A percentile compares a stretch with the other conserved stretches of the same genome.
Evolutionary conservation across 1,140 invertebrate species (phyloP).

Genomic region (Trichoplusia ni): DNA sequence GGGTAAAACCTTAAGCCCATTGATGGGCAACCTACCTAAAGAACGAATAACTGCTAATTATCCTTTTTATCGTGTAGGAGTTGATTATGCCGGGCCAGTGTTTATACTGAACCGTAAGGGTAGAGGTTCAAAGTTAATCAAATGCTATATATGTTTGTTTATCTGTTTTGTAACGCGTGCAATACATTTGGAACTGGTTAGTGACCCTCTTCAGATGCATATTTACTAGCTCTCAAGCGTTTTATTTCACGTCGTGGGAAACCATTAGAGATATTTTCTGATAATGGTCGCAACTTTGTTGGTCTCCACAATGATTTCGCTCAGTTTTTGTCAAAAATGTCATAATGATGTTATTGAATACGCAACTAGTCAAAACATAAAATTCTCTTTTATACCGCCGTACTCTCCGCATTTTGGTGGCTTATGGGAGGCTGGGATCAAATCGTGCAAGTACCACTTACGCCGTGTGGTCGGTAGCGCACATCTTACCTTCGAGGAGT

Average conservation of each 20-base stretch:
- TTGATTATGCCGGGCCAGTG: too few species aligned
- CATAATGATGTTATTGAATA: neutral
- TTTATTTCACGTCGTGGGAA: neutral
- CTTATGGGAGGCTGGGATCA: neutral
- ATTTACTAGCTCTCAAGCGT: neutral
- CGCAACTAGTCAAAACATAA: neutral
- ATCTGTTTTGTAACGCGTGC: neutral
- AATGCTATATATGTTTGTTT: neutral
- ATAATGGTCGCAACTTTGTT: neutral
- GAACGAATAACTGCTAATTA: too few species aligned
- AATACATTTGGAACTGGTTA: neutral
- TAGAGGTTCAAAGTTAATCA: neutral
- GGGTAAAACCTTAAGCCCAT: too few species aligned
- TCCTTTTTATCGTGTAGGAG: too few species aligned
- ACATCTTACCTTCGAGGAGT: constrained; percentile 2
- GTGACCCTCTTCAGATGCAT: neutral
- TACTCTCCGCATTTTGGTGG: constrained; percentile 19
- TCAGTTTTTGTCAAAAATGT: neutral
- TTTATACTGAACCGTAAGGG: neutral
- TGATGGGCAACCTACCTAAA: too few species aligned
- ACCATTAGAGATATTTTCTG: neutral
- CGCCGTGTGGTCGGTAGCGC: constrained; percentile 7
- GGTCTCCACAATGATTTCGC: neutral
- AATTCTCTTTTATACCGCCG: constrained; percentile 3
- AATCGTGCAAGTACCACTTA: constrained; percentile 1